Evolutionary conservation across 2,113 vertebrate species (phyloP), one percentile per base, ranked within the genome.

Genomic region (Chaetura pelagica): DNA sequence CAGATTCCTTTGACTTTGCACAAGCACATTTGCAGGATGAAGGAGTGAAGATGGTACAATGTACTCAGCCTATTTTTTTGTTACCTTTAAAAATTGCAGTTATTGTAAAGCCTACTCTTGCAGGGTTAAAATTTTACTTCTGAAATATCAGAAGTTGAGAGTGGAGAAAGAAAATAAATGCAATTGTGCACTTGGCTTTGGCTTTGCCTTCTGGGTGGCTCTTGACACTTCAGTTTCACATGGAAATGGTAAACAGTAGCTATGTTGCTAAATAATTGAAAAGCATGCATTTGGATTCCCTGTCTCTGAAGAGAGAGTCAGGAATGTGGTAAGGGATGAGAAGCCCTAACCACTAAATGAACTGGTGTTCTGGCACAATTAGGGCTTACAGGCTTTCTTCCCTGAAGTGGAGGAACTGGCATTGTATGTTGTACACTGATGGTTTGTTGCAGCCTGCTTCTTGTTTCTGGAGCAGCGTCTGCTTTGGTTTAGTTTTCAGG

Each of bases 391-490:
- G 63, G 24, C 8, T 61, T 73, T 72, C 54, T 54, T 5, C 17
- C 51, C 40, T 30, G 35, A 78, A 29, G 38, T 35, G 58, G 29
- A 71, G 52, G 16, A 57, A 6, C 27, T 34, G 58, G 9, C 0
- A 0, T 8, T n/a, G 12, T 71, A 18, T 32, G 55, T 13, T 17
- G 6, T 20, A 30, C 24, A 1, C 16, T 35, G 3, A 2, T 72
- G 52, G n/a, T 40, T 83, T 72, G 34, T 51, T 67, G 26, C 62
- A 80, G 9, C 1, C 3, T 9, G 0, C 7, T 52, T 29, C 29
- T 61, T 27, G 9, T 84, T 58, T 12, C 23, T 42, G 61, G 22
- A 40, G 24, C 44, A 58, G 34, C 3, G 0, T 44, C 1, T 14
- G 35, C 34, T 84, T 76, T 7, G 5, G 8, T 46, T 55, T 82